These are phyloP conservation scores for Gastracanthus pulcherrimus DNA, from an alignment of 2,888 invertebrate species.

Conservation along the genomic window DNA sequence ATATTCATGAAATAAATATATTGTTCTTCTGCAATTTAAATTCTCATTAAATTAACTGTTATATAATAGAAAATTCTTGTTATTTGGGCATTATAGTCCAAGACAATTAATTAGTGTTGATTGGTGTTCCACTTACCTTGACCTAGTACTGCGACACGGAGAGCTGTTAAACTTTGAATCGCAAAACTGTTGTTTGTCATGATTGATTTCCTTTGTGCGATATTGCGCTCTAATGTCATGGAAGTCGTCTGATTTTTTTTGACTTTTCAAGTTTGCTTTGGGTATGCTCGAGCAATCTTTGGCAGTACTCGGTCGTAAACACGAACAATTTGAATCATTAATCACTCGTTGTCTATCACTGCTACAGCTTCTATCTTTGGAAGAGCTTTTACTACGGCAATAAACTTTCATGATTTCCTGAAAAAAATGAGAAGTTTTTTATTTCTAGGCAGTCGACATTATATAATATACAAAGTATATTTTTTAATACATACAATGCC, in stretches of 20 bases:
- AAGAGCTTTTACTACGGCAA: constrained; percentile 29
- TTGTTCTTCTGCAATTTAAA: too few species aligned
- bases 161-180: neutral
- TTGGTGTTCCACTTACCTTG: neutral
- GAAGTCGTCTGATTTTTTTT: neutral
- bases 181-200: neutral
- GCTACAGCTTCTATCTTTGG: constrained; percentile 26
- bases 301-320: neutral
- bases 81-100: neutral
- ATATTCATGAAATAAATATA: too few species aligned
- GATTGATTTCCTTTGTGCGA: constrained; percentile 4
- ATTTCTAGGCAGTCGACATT: too few species aligned
- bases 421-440: neutral
- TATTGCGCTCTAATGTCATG: neutral
- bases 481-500: too few species aligned
- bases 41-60: too few species aligned
- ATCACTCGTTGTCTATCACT: neutral
- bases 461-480: too few species aligned
- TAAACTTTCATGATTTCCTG: constrained; percentile 42
- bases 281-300: neutral
- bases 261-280: constrained; percentile 10
- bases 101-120: neutral
- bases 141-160: neutral
- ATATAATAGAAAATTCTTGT: neutral
- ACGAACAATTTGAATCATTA: constrained; percentile 20